Evolutionary conservation across 2,113 vertebrate genomes (phyloP), one percentile per base, ranked within the genome.

Genomic region (Arvicanthis niloticus): DNA sequence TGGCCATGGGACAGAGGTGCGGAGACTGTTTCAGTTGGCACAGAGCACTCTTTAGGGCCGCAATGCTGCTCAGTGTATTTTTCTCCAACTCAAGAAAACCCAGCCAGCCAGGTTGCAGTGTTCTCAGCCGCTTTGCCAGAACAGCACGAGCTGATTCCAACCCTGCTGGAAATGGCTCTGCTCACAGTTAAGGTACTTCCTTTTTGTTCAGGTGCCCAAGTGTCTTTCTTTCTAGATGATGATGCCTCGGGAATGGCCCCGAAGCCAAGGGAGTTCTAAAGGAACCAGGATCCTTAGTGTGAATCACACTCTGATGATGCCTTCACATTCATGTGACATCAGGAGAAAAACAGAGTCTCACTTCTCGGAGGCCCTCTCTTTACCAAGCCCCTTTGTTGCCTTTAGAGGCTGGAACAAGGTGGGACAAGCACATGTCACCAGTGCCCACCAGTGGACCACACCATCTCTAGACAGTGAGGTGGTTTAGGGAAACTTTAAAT

Each of bases 201-300:
- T 7, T 19, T 53, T 15, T 80, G 65, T 81, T 9, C 48, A 62
- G 90, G 73, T 68, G 53, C 75, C 68, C 45, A 65, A 75, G 80
- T 68, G 68, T 87, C 93, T 93, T 78, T 89, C 87, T 91, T 42
- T 95, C 89, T 73, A 77, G 89, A 78, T 94, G 89, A 78, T 94
- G 75, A 93, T 73, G 75, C 86, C 88, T 76, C 56, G 40, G 87
- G 94, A 78, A 67, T 60, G 51, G 37, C 88, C 87, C 90, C 93
- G 73, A 73, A 96, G 67, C 62, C 31, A 0, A 40, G 8, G 16
- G 73, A 87, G 26, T 95, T 34, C 51, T 65, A 60, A 81, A 93
- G 67, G 65, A 37, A 94, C 31, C 40, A 45, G 73, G 34, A 67
- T 56, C 84, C 60, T 75, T 34, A 88, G 53, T 68, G 16, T 26